Evolutionary conservation across 2,888 invertebrate genomes (phyloP), one percentile per base, ranked within the genome.

Genomic region (Caenorhabditis uteleia): DNA sequence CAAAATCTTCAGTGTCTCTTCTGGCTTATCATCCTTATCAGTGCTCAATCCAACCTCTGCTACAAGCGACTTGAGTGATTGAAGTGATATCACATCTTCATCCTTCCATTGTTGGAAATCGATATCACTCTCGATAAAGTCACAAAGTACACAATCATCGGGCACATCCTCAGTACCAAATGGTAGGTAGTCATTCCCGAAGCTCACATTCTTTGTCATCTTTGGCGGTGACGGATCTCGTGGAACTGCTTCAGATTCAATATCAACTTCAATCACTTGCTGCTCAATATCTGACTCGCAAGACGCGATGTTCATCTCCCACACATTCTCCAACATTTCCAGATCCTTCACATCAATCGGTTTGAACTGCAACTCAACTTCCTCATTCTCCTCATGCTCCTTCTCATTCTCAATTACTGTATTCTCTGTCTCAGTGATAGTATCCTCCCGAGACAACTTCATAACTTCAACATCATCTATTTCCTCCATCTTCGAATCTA

Each of bases 1-100:
- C 8, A 56, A 33, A 33, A 56, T 62, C 16, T 56, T 62, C 36
- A 62, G n/a, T 12, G 38, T 54, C 36, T 59, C 42, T 31, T 33
- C 26, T 12, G 44, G 39, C 20, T 39, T 21, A 34, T 34, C 34
- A 29, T 29, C 29, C n/a, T 33, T 27, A 26, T 64, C 62, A 8
- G 57, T 50, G 16, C 43, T 53, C 20, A 49, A 55, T 34, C 62
- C 62, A 33, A 64, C 57, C 40, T 64, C 62, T 3, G 62, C 62
- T 10, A 64, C 51, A 3, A 64, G 38, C 21, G 62, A 64, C 31
- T 57, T 64, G 26, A 57, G 34, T 6, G 62, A 64, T 42, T 53
- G 47, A n/a, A 61, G 46, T 4, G 61, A 61, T 10, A 61, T 61
- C 18, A 61, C 49, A 31, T 61, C 61, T 34, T 49, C 54, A 36